A percentile compares a stretch with the other conserved stretches of the same genome.
phyloP scores from a whole-genome alignment of 92 coral and sea anemone species.

The Heteractis magnifica region DNA sequence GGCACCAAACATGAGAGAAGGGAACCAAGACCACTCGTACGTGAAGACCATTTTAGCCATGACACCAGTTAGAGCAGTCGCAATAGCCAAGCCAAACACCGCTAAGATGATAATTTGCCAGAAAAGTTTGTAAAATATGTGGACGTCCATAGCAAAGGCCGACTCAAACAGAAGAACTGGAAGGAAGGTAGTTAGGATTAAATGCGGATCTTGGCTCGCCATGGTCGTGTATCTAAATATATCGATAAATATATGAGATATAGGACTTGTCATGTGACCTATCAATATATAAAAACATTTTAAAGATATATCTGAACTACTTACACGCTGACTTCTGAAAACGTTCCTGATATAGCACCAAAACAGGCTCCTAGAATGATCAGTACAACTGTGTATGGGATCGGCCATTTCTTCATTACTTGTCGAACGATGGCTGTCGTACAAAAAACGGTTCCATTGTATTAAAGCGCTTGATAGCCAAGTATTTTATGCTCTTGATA shows the following conservation, averaged over 20 bases:
- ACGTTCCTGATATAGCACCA: slow-evolving; percentile 84
- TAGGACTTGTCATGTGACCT: too few species aligned
- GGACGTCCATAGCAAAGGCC: slow-evolving; percentile 99
- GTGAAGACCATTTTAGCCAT: slow-evolving; percentile 97
- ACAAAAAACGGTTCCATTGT: neutral
- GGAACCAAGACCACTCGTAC: slow-evolving; percentile 95
- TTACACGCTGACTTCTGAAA: slow-evolving; percentile 77
- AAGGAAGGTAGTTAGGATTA: slow-evolving; percentile 88
- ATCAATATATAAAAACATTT: too few species aligned
- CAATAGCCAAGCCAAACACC: slow-evolving; percentile 83
- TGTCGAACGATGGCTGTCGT: slow-evolving; percentile 85
- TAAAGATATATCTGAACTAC: neutral
- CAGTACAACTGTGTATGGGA: slow-evolving; percentile 95
- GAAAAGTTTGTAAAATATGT: slow-evolving; percentile 94
- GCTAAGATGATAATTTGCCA: slow-evolving; percentile 90
- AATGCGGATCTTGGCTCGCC: slow-evolving; percentile 90
- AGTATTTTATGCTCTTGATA: too few species aligned
- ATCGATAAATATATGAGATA: too few species aligned
- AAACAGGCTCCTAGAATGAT: slow-evolving; percentile 84
- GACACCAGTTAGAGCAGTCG: slow-evolving; percentile 78
- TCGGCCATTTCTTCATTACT: slow-evolving; percentile 99
- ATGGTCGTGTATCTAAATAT: slow-evolving; percentile 75
- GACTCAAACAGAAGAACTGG: slow-evolving; percentile 99
- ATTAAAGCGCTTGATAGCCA: too few species aligned
- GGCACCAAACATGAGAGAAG: slow-evolving; percentile 89